phyloP scores from a whole-genome alignment of 2,797 vertebrate genomes.

The Pachyuromys duprasi region DNA sequence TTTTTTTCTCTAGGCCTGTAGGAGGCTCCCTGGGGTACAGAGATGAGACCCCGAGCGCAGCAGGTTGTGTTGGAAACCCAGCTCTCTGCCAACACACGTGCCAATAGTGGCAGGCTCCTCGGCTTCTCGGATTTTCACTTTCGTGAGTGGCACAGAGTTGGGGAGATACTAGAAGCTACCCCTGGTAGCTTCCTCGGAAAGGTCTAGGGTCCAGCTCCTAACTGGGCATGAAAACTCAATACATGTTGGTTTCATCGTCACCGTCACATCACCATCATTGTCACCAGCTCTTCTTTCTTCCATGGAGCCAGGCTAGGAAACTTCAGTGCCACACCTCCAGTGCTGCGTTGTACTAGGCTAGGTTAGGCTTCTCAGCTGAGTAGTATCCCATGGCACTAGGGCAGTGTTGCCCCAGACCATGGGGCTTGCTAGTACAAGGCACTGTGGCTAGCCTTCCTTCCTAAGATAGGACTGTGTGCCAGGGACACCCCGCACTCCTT shows the following conservation, averaged over 20 bases:
- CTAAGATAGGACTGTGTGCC: not conserved
- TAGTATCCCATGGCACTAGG: not conserved
- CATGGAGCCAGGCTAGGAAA: too few species aligned
- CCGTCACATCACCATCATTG: not conserved
- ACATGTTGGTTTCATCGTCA: not conserved
- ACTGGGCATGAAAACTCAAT: accelerated
- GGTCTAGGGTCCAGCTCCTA: not conserved
- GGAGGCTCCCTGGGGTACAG: not conserved
- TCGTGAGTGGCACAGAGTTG: not conserved
- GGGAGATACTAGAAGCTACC: not conserved
- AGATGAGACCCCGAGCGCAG: not conserved
- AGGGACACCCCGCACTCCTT: not conserved
- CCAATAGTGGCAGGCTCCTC: not conserved
- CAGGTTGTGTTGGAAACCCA: not conserved
- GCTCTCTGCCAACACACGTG: not conserved
- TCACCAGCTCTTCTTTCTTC: not conserved
- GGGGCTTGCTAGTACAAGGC: accelerated
- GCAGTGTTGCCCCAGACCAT: not conserved
- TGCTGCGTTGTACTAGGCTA: not conserved
- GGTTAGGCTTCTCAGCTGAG: not conserved
- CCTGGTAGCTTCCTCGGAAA: not conserved
- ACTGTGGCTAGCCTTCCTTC: not conserved
- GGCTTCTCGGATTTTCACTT: not conserved
- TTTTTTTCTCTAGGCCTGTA: not conserved
- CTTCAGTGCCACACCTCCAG: not conserved